Percentiles rank a stretch among this genome's conserved stretches.
Evolutionary conservation across 2,888 invertebrate species (phyloP).

Genomic region (Cistogaster globosa): DNA sequence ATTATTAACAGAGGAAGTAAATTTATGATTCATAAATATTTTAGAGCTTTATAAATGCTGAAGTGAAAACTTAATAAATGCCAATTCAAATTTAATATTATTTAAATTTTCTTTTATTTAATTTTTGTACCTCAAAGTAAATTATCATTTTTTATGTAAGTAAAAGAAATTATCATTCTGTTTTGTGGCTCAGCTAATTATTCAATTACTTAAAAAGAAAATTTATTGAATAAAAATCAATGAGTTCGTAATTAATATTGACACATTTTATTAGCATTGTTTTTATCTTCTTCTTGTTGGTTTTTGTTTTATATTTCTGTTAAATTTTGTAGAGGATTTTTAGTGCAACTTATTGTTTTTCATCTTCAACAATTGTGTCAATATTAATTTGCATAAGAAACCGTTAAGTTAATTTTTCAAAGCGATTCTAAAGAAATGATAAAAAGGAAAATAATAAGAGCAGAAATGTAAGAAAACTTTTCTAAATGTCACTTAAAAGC

Average conservation of each 20-base stretch:
- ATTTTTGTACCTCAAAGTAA: slow-evolving; percentile 13
- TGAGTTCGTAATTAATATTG: slow-evolving; percentile 64
- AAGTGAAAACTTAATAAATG: background rate
- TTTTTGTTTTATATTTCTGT: slow-evolving; percentile 10
- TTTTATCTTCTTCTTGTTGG: background rate
- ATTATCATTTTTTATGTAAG: slow-evolving; percentile 54
- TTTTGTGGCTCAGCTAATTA: slow-evolving; percentile 26
- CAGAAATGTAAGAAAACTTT: slow-evolving; percentile 65
- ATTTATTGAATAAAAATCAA: slow-evolving; percentile 50
- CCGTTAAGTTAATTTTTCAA: slow-evolving; percentile 62
- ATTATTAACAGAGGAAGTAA: slow-evolving; percentile 62
- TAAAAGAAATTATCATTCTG: slow-evolving; percentile 50
- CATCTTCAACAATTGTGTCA: slow-evolving; percentile 67
- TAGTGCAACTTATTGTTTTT: slow-evolving; percentile 51
- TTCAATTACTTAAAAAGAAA: slow-evolving; percentile 48
- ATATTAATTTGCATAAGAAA: slow-evolving; percentile 71
- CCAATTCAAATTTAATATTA: slow-evolving; percentile 6
- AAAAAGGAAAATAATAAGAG: background rate
- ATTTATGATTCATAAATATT: slow-evolving; percentile 66
- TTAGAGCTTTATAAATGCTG: slow-evolving; percentile 31
- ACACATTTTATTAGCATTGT: slow-evolving; percentile 52
- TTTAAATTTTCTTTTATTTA: slow-evolving; percentile 10
- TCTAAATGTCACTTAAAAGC: slow-evolving; percentile 67
- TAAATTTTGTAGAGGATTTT: slow-evolving; percentile 16
- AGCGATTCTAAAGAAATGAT: slow-evolving; percentile 33